A percentile compares a stretch with the other conserved stretches of the same genome.
phyloP scores from a whole-genome alignment of 2,888 invertebrate species.

The Liopterus haemorrhoidalis region DNA sequence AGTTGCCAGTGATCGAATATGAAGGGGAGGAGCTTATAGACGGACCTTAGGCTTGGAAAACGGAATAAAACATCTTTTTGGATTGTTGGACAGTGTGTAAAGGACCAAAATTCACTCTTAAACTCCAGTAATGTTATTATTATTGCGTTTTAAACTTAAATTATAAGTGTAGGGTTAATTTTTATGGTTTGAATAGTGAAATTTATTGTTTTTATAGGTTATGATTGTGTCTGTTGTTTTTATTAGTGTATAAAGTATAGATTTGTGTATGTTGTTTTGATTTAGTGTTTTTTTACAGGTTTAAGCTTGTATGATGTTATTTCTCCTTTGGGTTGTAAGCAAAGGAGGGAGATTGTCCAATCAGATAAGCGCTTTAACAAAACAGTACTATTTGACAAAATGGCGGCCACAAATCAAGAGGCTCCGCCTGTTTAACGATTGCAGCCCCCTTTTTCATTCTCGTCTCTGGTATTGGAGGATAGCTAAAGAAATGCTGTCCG shows the following conservation, averaged over 20 bases:
- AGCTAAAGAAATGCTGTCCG: constrained; percentile 23
- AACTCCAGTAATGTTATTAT: too few relatives aligned
- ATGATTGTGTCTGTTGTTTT: too few relatives aligned
- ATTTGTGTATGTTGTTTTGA: too few relatives aligned
- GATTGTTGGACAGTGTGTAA: too few relatives aligned
- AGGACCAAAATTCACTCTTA: too few relatives aligned
- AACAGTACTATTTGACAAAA: constrained; percentile 51
- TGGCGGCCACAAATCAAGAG: constrained; percentile 50
- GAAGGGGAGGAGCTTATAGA: constrained; percentile 31
- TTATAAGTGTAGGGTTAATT: too few relatives aligned
- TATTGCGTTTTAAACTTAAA: too few relatives aligned
- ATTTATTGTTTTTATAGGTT: too few relatives aligned
- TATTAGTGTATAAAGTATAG: too few relatives aligned
- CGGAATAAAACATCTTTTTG: too few relatives aligned
- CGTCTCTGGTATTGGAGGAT: constrained; percentile 44
- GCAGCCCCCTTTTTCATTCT: constrained; percentile 46
- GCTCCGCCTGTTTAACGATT: constrained; percentile 47
- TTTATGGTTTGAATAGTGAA: too few relatives aligned
- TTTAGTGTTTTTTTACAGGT: too few relatives aligned
- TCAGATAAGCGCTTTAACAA: constrained; percentile 48
- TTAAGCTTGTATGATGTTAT: background rate
- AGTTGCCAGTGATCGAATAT: constrained; percentile 24
- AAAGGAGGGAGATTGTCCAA: constrained; percentile 48
- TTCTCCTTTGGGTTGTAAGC: constrained; percentile 21
- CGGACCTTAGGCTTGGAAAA: constrained; percentile 6